Percentiles rank a stretch among this genome's conserved stretches.
phyloP scores from a whole-genome alignment of 1,140 invertebrate genomes.

The Venturia canescens region DNA sequence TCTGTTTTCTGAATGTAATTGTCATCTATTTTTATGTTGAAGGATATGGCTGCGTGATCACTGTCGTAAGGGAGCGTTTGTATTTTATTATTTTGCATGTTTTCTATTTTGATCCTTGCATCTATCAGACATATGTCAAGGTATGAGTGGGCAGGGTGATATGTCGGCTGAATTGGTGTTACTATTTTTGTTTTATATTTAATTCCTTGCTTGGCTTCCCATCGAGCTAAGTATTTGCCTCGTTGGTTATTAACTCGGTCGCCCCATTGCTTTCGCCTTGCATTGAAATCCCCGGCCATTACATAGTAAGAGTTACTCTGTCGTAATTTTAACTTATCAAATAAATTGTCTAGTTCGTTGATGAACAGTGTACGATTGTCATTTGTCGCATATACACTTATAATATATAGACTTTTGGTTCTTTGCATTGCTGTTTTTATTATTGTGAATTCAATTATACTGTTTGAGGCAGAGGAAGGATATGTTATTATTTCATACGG shows the following conservation, averaged over 20 bases:
- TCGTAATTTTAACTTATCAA: not conserved
- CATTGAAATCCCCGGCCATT: no score
- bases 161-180: not conserved
- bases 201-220: constrained; percentile 7
- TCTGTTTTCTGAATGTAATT: not conserved
- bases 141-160: not conserved
- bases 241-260: constrained; percentile 18
- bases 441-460: constrained; percentile 63
- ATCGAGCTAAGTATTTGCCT: constrained; percentile 3
- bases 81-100: constrained; percentile 1
- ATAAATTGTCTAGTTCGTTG: constrained; percentile 20
- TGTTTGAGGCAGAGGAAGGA: not conserved
- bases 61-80: constrained; percentile 38
- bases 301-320: constrained; percentile 1
- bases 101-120: not conserved
- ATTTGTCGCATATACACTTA: constrained; percentile 19
- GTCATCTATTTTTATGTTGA: not conserved
- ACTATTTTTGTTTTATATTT: not conserved
- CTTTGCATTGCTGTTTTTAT: not conserved
- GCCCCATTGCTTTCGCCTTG: constrained; percentile 18
- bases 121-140: constrained; percentile 17
- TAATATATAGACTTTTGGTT: constrained; percentile 7
- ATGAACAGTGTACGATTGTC: not conserved
- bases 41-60: no score
- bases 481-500: not conserved